Evolutionary conservation across 2,113 vertebrate species (phyloP).

Genomic region (Neoarius graeffei): DNA sequence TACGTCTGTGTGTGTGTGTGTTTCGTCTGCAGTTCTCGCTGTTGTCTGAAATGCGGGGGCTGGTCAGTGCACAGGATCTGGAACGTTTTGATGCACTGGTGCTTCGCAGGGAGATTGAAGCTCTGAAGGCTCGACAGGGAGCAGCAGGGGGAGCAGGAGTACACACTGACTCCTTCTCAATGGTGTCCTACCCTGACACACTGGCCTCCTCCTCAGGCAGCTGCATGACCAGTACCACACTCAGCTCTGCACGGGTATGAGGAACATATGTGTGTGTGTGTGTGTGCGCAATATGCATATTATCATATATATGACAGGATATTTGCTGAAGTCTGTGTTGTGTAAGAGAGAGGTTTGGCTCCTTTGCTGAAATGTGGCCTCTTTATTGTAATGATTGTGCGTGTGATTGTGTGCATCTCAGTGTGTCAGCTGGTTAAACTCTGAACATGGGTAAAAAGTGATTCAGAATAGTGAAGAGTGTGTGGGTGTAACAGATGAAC

Average conservation of each 20-base stretch:
- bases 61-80: slow-evolving; percentile 88
- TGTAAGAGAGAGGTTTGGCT: slow-evolving; percentile 1
- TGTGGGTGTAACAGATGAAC: slow-evolving; percentile 33
- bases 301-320: not conserved
- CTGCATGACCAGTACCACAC: slow-evolving; percentile 90
- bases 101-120: slow-evolving; percentile 90
- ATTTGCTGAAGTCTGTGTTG: not conserved
- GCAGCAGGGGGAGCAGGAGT: slow-evolving; percentile 58
- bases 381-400: not conserved
- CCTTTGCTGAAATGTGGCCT: slow-evolving; percentile 1
- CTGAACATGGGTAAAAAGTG: not conserved
- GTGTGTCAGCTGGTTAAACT: slow-evolving; percentile 9
- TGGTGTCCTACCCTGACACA: slow-evolving; percentile 87
- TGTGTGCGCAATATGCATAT: not conserved
- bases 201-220: slow-evolving; percentile 87
- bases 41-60: slow-evolving; percentile 86
- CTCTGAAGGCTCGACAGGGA: slow-evolving; percentile 89
- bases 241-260: slow-evolving; percentile 93
- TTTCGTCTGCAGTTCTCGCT: slow-evolving; percentile 83
- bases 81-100: slow-evolving; percentile 90
- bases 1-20: slow-evolving; percentile 28
- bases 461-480: slow-evolving; percentile 25
- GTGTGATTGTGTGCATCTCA: slow-evolving; percentile 8
- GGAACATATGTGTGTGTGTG: slow-evolving; percentile 13
- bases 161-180: slow-evolving; percentile 78